Base-by-base conservation (phyloP, 2,888 invertebrate genomes). In the Macrophya alboannulata region DNA sequence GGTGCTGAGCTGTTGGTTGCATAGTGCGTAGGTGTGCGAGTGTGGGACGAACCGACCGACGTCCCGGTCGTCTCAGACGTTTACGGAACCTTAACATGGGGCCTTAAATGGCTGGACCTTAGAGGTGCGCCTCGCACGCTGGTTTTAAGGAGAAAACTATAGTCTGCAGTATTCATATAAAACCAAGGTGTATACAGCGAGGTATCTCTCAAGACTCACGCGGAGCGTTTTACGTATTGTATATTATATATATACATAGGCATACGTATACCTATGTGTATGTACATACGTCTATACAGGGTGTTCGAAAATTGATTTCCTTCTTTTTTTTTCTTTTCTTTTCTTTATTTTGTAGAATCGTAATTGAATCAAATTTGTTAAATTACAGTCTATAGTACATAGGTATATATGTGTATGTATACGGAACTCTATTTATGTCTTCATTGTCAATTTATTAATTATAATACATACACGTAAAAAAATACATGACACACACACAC, bases 61-160 rank as follows among this genome's bases (percentile, higher is more conserved):
- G 62, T 25, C 25, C 12, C 62, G 21, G 48, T 62, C 62, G 72
- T 74, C 72, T 45, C 72, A 21, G 45, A 74, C 72, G 72, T 74
- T 74, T 74, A 74, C 21, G 72, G 72, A 21, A 17, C 4, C 72
- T 74, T 45, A n/a, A 43, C n/a, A 21, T n/a, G 72, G 72, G 72
- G 72, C 72, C 72, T 74, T 74, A 74, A 74, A 74, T 74, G 72
- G 72, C 72, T 45, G 72, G 72, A 74, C 72, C 72, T 74, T 74
- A 43, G 71, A n/a, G 43, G 43, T 45, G 21, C 72, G 21, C 45
- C 72, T 45, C 45, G 25, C n/a, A 45, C 45, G 72, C 31, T 21
- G 25, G 62, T 62, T 62, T 40, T 17, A 40, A 71, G 71, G 71
- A 71, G 37, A 71, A 37, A 71, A 31, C 62, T 62, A 48, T 12